Evolutionary conservation across 2,888 invertebrate genomes (phyloP), one percentile per base, ranked within the genome.

Genomic region (Steromphala cineraria): DNA sequence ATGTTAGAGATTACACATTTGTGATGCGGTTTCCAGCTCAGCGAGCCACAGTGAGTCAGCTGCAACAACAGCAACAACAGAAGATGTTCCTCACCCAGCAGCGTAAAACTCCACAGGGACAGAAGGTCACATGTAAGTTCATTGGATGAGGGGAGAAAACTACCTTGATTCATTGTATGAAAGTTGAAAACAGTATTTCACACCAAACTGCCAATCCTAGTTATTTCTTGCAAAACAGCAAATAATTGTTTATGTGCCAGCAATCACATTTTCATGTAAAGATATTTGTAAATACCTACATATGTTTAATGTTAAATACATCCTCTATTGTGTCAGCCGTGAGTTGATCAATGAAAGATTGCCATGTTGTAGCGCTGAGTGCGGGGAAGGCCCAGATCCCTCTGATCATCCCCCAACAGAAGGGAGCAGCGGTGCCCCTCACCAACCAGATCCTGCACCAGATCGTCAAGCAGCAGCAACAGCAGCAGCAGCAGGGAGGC

Each of bases 331-430:
- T 31, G 36, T 36, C 36, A 36, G 5, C 10, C 13, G 24, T 13
- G n/a, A 15, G 3, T 40, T 19, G 21, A 17, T 5, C 46, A 46
- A n/a, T n/a, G n/a, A n/a, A 7, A 8, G 8, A 53, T 75, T 21
- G 2, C 28, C 62, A 62, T 79, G 24, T 83, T 82, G 74, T 80
- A 86, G 87, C 86, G 19, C 62, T 88, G 15, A 82, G 84, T 10
- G 87, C 86, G 76, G 87, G 78, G 75, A 82, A 82, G 31, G 86
- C 80, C 40, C 87, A 88, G 46, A 83, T 86, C 19, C 87, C 87
- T 4, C 84, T 91, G 84, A 96, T 97, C 77, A 96, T 97, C 3
- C 96, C 96, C 88, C 92, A 91, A 79, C 88, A 88, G 80, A 94
- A 67, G 67, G 76, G 80, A 31, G 87, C 84, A 53, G 87, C 84